Percentiles rank a stretch among this genome's conserved stretches.
Evolutionary conservation across 2,888 invertebrate genomes (phyloP).

Genomic region (Leptinotarsa tumamoca): DNA sequence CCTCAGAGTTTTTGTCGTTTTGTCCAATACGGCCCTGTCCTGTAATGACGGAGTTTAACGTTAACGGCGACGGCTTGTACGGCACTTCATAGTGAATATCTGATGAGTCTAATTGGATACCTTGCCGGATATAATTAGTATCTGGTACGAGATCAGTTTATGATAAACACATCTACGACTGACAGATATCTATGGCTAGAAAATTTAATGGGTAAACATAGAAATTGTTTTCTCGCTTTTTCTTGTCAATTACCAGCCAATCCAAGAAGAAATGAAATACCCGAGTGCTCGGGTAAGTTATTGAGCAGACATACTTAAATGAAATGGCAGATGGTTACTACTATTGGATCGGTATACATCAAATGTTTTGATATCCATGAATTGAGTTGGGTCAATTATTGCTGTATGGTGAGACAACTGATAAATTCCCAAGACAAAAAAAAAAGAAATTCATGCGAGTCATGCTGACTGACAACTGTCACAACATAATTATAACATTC

Average conservation of each 20-base stretch:
- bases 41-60: slow-evolving; percentile 17
- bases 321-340: neutral
- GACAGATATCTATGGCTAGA: slow-evolving; percentile 33
- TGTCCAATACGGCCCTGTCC: slow-evolving; percentile 26
- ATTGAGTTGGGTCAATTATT: neutral
- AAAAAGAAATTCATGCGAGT: no score
- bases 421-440: no score
- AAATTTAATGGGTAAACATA: slow-evolving; percentile 32
- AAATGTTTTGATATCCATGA: neutral
- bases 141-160: slow-evolving; percentile 41
- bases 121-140: slow-evolving; percentile 51
- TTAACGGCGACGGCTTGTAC: slow-evolving; percentile 30
- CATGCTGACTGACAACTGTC: no score
- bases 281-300: neutral
- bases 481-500: no score
- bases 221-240: slow-evolving; percentile 24
- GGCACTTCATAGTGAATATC: slow-evolving; percentile 30
- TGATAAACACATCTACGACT: slow-evolving; percentile 37
- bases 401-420: no score
- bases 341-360: neutral
- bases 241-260: slow-evolving; percentile 18
- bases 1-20: neutral
- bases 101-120: slow-evolving; percentile 49
- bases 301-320: neutral
- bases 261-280: slow-evolving; percentile 11